A percentile compares a stretch with the other conserved stretches of the same genome.
Evolutionary conservation across 92 coral and sea anemone species (phyloP).

Genomic region (Palythoa grandis): DNA sequence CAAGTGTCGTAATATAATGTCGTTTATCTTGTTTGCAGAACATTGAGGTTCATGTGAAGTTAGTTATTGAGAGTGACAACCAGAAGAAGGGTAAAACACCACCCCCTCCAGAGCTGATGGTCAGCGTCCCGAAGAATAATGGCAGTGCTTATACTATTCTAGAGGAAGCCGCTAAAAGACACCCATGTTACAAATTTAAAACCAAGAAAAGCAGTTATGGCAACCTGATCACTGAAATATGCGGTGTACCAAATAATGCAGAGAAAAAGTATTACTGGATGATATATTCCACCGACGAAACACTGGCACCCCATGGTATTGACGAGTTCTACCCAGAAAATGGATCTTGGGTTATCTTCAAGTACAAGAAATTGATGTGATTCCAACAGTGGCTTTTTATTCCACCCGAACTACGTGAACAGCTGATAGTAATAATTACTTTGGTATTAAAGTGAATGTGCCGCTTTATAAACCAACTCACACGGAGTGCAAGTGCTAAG

Average conservation of each 20-base stretch:
- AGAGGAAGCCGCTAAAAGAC: constrained; percentile 51
- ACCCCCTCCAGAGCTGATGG: not conserved
- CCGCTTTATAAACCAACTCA: too few relatives aligned
- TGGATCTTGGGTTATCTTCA: constrained; percentile 70
- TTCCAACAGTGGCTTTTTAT: not conserved
- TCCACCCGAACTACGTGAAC: too few relatives aligned
- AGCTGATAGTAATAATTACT: too few relatives aligned
- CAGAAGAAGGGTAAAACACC: too few relatives aligned
- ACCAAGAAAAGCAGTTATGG: constrained; percentile 55
- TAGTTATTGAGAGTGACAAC: too few relatives aligned
- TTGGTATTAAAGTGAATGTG: too few relatives aligned
- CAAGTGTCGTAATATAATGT: too few relatives aligned
- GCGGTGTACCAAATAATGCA: constrained; percentile 47
- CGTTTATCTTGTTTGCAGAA: too few relatives aligned
- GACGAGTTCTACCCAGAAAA: constrained; percentile 74
- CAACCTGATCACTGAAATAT: constrained; percentile 59
- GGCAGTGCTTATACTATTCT: constrained; percentile 66
- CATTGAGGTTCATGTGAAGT: too few relatives aligned
- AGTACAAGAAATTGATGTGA: constrained; percentile 52
- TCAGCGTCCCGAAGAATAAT: constrained; percentile 60
- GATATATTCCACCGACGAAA: constrained; percentile 57
- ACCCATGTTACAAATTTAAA: constrained; percentile 67
- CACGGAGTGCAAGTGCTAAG: too few relatives aligned
- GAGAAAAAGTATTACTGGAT: constrained; percentile 69
- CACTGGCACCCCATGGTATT: constrained; percentile 63